Conservation (phyloP, 1,140 invertebrate species). For the Nautilus pompilius region DNA sequence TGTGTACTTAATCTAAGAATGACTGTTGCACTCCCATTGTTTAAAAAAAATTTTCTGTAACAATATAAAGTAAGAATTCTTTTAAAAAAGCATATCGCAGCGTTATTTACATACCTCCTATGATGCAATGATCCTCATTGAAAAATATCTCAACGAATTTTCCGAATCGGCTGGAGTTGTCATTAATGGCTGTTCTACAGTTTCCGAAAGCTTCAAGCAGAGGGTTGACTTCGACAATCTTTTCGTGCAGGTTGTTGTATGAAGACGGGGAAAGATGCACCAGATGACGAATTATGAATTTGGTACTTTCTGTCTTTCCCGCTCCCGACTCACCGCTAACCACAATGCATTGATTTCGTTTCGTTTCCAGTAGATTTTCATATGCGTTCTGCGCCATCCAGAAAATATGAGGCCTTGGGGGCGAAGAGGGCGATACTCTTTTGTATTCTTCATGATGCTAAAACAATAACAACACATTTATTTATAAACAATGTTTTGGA, state of each 20-base stretch:
- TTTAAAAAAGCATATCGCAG: not conserved
- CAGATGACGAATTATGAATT: slow-evolving; percentile 32
- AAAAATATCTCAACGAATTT: slow-evolving; percentile 38
- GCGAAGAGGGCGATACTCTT: not conserved
- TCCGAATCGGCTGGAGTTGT: slow-evolving; percentile 95
- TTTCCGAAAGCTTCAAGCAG: slow-evolving; percentile 98
- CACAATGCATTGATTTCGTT: slow-evolving; percentile 76
- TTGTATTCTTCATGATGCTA: no score
- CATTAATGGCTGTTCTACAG: slow-evolving; percentile 97
- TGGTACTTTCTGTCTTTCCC: slow-evolving; percentile 40
- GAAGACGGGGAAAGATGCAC: slow-evolving; percentile 19
- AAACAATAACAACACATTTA: no score
- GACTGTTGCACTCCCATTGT: not conserved
- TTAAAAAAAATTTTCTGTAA: not conserved
- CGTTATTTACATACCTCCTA: slow-evolving; percentile 32
- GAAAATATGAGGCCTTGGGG: slow-evolving; percentile 73
- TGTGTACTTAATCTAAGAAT: no score
- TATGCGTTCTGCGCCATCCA: slow-evolving; percentile 74
- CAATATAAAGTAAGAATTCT: not conserved
- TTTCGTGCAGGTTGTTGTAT: slow-evolving; percentile 18
- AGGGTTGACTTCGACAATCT: slow-evolving; percentile 85
- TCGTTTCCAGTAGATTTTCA: slow-evolving; percentile 72
- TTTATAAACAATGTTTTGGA: no score
- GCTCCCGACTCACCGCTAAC: slow-evolving; percentile 93
- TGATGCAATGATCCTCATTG: slow-evolving; percentile 17